Base-by-base conservation (phyloP, 2,888 invertebrate genomes). In the Iselma pallidipennis region DNA sequence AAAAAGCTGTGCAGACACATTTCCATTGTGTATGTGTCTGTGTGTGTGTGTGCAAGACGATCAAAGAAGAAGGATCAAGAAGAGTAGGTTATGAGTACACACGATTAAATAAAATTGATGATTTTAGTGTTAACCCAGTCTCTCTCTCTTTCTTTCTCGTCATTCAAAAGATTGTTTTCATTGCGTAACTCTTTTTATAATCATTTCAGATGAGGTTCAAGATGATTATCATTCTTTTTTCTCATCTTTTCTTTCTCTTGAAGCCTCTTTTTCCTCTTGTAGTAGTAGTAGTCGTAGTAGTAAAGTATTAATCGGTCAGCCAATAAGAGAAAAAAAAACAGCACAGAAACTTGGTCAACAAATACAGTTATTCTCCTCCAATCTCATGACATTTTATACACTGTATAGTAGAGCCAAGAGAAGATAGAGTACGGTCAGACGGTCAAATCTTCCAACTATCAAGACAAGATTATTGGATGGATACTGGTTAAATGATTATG, bases 381-480 rank as follows among this genome's bases (percentile, higher is more conserved):
- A 37, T 37, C 37, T 37, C 37, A 16, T 37, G 37, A 37, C 14
- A 37, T 37, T 37, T 37, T 37, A 33, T 4, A 33, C n/a, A n/a
- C 12, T 33, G 33, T 37, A 26, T 6, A 1, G 3, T 37, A 16
- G 14, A 16, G 4, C 16, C 14, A 16, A 37, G 50, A n/a, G 33
- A 31, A 37, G 42, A 37, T 26, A 50, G 28, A 53, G 57, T 49
- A 49, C 61, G 61, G 61, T 57, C 61, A 61, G 61, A 57, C 61
- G 61, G 61, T 57, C 61, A 57, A 61, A 19, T 26, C 50, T 28
- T 12, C 14, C 12, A 23, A 23, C 48, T 2, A 48, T 23, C 31
- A 31, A n/a, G n/a, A n/a, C n/a, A n/a, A n/a, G n/a, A 16, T 37
- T 16, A 14, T 37, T 16, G 16, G n/a, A 3, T n/a, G 16, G 4